phyloP scores from a whole-genome alignment of 2,797 vertebrate genomes.

The Mormyrops attenuatus region DNA sequence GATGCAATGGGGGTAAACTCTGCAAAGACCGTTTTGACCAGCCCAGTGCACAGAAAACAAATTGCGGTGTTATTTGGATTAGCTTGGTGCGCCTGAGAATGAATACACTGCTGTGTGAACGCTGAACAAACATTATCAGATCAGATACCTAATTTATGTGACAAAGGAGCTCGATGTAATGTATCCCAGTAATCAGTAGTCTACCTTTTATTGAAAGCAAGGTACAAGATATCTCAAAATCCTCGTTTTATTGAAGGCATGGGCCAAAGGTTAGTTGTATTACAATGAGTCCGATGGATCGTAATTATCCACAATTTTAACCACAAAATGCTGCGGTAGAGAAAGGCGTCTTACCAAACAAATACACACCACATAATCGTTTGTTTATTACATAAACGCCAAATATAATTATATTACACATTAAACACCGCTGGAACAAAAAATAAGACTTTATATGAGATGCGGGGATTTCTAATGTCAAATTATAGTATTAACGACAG shows the following conservation, averaged over 20 bases:
- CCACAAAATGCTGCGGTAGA: background rate
- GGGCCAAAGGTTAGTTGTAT: background rate
- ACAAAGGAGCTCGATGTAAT: background rate
- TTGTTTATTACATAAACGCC: background rate
- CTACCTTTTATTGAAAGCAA: slow-evolving; percentile 4
- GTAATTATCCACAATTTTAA: background rate
- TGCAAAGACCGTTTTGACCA: background rate
- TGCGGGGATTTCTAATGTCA: background rate
- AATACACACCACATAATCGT: background rate
- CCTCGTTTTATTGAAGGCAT: background rate
- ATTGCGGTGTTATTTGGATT: background rate
- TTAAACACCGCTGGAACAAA: background rate
- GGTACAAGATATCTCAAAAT: background rate
- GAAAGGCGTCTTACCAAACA: background rate
- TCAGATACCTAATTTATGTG: background rate
- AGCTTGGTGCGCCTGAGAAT: background rate
- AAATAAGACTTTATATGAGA: slow-evolving; percentile 29
- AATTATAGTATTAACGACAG: background rate
- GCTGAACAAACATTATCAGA: background rate
- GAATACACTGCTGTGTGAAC: background rate
- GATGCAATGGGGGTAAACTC: background rate
- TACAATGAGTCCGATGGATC: background rate
- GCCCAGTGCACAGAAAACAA: background rate
- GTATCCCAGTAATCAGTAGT: background rate
- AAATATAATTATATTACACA: background rate